These are phyloP conservation scores for Bicyclus anynana DNA, from an alignment of 1,140 invertebrate species.

Conservation along the genomic window DNA sequence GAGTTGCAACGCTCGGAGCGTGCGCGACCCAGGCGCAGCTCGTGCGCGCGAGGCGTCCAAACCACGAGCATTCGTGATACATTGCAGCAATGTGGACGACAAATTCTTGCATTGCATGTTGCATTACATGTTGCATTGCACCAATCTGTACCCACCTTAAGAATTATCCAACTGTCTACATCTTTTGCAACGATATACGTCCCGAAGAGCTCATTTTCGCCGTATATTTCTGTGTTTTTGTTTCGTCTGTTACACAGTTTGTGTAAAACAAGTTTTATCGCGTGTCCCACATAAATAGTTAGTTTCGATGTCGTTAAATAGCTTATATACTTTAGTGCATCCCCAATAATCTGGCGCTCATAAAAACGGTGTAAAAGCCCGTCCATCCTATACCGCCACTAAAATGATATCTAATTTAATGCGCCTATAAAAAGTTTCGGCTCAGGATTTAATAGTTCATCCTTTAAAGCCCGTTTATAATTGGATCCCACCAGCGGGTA, in stretches of 20 bases:
- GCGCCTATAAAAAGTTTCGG: conserved; percentile 28
- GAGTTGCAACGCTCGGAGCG: too few relatives aligned
- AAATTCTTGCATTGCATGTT: too few relatives aligned
- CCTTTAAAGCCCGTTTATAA: conserved; percentile 22
- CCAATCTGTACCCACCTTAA: too few relatives aligned
- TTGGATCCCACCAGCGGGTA: conserved; percentile 13
- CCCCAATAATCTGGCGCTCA: conserved; percentile 27
- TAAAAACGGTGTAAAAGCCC: conserved; percentile 30
- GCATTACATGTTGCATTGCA: too few relatives aligned
- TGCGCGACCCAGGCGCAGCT: too few relatives aligned
- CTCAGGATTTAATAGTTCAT: conserved; percentile 28
- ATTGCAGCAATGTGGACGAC: too few relatives aligned
- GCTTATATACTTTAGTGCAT: conserved; percentile 15
- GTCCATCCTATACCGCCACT: conserved; percentile 24
- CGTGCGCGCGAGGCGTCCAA: too few relatives aligned
- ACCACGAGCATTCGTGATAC: too few relatives aligned
- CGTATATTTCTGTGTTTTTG: too few relatives aligned
- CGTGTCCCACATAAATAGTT: background rate
- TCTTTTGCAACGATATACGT: too few relatives aligned
- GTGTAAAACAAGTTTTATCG: background rate
- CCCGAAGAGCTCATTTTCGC: too few relatives aligned
- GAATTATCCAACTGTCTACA: too few relatives aligned
- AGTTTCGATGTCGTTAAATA: conserved; percentile 12
- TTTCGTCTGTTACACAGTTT: background rate
- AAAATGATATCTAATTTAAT: conserved; percentile 35